A percentile compares a stretch with the other conserved stretches of the same genome.
Evolutionary conservation across 30 jellyfish, hydroid and myxozoan genomes (phyloP).

Genomic region (Aurelia sp.): DNA sequence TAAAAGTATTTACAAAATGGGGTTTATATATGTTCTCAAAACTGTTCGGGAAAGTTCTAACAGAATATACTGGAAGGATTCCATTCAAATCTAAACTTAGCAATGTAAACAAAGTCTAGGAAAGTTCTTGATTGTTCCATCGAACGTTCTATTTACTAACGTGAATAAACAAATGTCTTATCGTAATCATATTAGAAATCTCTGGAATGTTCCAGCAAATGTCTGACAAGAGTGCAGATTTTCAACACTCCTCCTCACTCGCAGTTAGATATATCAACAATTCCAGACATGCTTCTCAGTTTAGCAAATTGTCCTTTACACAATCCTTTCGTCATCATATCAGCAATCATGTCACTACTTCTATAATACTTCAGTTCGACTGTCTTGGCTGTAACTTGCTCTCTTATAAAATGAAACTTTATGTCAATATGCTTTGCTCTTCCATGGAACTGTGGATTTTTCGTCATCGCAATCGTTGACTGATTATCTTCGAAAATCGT

Average conservation of each 20-base stretch:
- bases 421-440: slow-evolving; percentile 61
- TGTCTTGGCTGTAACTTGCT: background rate
- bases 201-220: too few species aligned
- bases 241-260: slow-evolving; percentile 29
- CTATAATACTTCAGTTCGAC: slow-evolving; percentile 31
- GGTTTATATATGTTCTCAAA: too few species aligned
- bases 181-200: too few species aligned
- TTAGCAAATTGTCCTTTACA: slow-evolving; percentile 15
- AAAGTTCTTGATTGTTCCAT: too few species aligned
- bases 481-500: slow-evolving; percentile 51
- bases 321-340: slow-evolving; percentile 49
- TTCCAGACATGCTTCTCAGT: slow-evolving; percentile 31
- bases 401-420: slow-evolving; percentile 42
- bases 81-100: too few species aligned
- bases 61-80: too few species aligned
- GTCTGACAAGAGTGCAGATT: background rate
- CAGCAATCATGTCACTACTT: slow-evolving; percentile 46
- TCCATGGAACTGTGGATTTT: slow-evolving; percentile 51
- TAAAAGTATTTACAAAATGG: too few species aligned
- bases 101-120: too few species aligned
- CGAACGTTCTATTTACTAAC: too few species aligned
- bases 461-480: slow-evolving; percentile 26
- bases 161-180: too few species aligned
- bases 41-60: too few species aligned
- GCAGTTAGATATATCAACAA: background rate